Evolutionary conservation across 2,888 invertebrate species (phyloP).

Genomic region (Metacarcinus magister): DNA sequence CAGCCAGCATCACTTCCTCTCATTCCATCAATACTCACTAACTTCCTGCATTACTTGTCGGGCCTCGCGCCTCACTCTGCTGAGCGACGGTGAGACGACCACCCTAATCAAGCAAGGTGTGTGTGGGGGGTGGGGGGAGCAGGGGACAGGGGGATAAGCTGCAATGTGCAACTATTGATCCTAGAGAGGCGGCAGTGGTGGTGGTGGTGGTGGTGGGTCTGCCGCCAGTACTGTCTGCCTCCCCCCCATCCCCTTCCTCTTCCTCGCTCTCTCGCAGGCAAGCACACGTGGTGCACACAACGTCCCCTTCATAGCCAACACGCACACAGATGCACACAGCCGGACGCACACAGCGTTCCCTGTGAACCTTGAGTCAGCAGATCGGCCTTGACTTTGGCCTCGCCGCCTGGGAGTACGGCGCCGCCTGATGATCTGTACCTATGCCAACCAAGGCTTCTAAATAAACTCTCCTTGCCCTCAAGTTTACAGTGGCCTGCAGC

Average conservation of each 20-base stretch:
- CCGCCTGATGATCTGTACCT: background rate
- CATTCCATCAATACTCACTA: background rate
- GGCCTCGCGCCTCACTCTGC: background rate
- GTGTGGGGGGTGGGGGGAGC: background rate
- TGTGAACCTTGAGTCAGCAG: background rate
- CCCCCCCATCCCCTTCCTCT: background rate
- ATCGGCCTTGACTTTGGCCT: constrained; percentile 29
- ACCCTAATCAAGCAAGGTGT: constrained; percentile 5
- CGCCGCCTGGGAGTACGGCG: background rate
- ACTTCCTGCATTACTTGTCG: background rate
- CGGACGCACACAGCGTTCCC: constrained; percentile 54
- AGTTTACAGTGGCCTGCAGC: background rate
- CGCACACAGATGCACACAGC: constrained; percentile 15
- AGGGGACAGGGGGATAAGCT: constrained; percentile 58
- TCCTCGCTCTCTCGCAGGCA: constrained; percentile 58
- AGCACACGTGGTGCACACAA: constrained; percentile 40
- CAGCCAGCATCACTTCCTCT: background rate
- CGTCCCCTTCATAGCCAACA: constrained; percentile 1
- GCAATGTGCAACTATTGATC: constrained; percentile 77
- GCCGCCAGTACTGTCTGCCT: constrained; percentile 59
- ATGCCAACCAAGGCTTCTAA: background rate
- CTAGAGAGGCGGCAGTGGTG: constrained; percentile 52
- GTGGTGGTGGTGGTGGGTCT: constrained; percentile 51
- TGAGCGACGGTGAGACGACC: background rate
- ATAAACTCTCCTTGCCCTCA: background rate